phyloP scores from a whole-genome alignment of 1,140 invertebrate genomes.

The Cepaea nemoralis region DNA sequence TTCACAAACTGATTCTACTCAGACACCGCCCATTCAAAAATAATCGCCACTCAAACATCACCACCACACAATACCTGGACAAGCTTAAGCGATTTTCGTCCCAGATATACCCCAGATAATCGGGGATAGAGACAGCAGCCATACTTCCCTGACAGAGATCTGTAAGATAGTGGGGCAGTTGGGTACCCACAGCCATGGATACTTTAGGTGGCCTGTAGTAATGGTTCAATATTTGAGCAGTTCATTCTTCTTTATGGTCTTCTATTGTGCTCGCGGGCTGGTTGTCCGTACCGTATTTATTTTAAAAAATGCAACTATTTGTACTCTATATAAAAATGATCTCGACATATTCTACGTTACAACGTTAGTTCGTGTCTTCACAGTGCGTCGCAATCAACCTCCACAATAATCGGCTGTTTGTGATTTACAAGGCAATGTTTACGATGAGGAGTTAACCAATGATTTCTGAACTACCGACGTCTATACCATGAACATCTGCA shows the following conservation, averaged over 20 bases:
- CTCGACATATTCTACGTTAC: too few species aligned
- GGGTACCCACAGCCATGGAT: background rate
- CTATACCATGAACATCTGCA: too few species aligned
- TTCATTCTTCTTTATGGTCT: background rate
- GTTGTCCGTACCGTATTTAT: background rate
- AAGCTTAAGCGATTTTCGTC: constrained; percentile 2
- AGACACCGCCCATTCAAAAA: background rate
- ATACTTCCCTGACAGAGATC: background rate
- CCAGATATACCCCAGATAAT: constrained; percentile 12
- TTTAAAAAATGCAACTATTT: background rate
- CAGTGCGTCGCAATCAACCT: too few species aligned
- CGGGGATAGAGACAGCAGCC: background rate
- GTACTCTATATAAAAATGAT: too few species aligned
- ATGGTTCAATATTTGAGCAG: background rate
- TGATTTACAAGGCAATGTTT: too few species aligned
- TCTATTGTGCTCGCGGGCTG: background rate
- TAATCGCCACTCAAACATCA: background rate
- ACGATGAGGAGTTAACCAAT: too few species aligned
- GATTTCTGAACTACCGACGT: too few species aligned
- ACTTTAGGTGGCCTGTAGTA: background rate
- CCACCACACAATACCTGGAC: background rate
- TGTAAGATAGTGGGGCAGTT: background rate
- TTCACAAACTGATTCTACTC: too few species aligned
- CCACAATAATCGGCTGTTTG: too few species aligned
- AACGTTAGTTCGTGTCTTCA: too few species aligned